A percentile compares a stretch with the other conserved stretches of the same genome.
Conservation (phyloP, 2,888 invertebrate genomes). For the Phaonia tiefii region DNA sequence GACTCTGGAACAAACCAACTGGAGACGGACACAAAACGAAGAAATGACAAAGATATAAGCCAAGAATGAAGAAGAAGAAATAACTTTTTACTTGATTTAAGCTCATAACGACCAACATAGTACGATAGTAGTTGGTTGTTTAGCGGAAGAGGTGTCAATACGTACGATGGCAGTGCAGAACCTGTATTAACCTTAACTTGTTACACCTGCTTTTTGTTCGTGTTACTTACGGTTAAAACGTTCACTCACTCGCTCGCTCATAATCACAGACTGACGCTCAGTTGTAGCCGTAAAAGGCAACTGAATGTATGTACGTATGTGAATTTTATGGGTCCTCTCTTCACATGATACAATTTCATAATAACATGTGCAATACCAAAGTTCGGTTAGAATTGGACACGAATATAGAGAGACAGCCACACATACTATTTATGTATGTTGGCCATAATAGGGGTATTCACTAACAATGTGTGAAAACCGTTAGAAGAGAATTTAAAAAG, state of each 20-base stretch:
- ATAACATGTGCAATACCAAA: slow-evolving; percentile 11
- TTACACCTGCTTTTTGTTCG: slow-evolving; percentile 65
- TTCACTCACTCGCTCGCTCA: background rate
- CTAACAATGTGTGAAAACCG: no score
- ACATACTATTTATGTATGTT: background rate
- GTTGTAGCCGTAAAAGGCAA: no score
- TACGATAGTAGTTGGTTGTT: no score
- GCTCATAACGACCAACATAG: no score
- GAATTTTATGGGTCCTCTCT: no score
- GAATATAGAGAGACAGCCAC: background rate
- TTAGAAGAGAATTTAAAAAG: no score
- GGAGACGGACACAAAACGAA: slow-evolving; percentile 17
- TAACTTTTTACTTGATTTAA: no score
- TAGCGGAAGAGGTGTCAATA: slow-evolving; percentile 30
- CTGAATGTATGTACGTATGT: no score
- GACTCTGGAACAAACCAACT: background rate
- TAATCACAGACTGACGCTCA: no score
- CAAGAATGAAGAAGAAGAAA: slow-evolving; percentile 25
- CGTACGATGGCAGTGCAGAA: slow-evolving; percentile 17
- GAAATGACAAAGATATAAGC: slow-evolving; percentile 7
- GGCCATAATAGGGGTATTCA: slow-evolving; percentile 16
- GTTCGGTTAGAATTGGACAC: slow-evolving; percentile 12
- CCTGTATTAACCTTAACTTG: slow-evolving; percentile 51
- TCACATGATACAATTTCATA: slow-evolving; percentile 6
- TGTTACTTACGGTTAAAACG: slow-evolving; percentile 5